Evolutionary conservation across 2,888 invertebrate genomes (phyloP).

Genomic region (Coecobrya sp.): DNA sequence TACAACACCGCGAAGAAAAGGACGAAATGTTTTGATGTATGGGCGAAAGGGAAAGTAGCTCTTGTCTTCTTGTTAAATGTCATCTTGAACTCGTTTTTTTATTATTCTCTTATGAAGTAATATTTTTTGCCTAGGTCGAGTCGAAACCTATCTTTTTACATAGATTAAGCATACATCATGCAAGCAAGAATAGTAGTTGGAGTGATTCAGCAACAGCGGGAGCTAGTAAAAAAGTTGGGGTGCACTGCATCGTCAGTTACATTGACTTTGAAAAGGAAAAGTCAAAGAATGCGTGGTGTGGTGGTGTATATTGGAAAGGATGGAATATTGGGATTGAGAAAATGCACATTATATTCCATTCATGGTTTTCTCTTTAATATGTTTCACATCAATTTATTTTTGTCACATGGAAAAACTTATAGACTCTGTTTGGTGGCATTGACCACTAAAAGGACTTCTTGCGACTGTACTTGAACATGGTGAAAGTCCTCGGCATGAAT

Average conservation of each 20-base stretch:
- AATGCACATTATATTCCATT: conserved; percentile 42
- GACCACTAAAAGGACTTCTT: conserved; percentile 23
- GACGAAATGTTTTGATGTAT: conserved; percentile 66
- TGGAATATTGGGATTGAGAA: conserved; percentile 21
- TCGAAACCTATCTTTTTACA: conserved; percentile 3
- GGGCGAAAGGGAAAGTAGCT: conserved; percentile 72
- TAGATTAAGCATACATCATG: conserved; percentile 20
- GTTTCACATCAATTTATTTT: conserved; percentile 33
- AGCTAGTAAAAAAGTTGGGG: conserved; percentile 43
- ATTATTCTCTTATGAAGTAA: conserved; percentile 65
- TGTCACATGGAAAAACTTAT: background rate
- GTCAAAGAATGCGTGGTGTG: conserved; percentile 40
- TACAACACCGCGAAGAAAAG: conserved; percentile 13
- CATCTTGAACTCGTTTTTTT: conserved; percentile 82
- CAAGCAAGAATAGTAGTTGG: conserved; percentile 9
- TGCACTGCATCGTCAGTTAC: conserved; percentile 67
- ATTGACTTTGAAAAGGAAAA: conserved; percentile 76
- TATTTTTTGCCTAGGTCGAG: conserved; percentile 44
- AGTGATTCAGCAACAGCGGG: conserved; percentile 21
- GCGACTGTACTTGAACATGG: background rate
- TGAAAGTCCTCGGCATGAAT: background rate
- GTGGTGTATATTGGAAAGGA: conserved; percentile 24
- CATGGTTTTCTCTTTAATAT: conserved; percentile 10
- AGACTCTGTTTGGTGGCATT: conserved; percentile 34
- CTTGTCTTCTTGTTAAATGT: conserved; percentile 85